Evolutionary conservation across 1,140 invertebrate species (phyloP).

Genomic region (Musca domestica): DNA sequence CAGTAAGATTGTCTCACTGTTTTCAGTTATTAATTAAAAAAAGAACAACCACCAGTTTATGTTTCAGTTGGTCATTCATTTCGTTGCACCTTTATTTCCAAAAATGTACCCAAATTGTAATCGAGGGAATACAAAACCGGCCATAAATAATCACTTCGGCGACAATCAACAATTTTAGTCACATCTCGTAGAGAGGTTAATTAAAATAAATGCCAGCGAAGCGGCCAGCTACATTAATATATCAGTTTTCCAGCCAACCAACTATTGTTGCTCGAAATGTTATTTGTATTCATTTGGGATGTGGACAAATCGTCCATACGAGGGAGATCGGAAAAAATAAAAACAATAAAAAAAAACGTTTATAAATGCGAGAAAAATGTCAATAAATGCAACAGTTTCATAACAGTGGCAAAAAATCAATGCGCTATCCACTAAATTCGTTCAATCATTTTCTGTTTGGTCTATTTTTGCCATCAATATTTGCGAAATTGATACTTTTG

Average conservation of each 20-base stretch:
- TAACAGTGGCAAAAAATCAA: conserved; percentile 36
- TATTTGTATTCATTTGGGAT: conserved; percentile 23
- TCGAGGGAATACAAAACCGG: neutral
- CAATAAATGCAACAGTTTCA: conserved; percentile 52
- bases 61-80: too few relatives aligned
- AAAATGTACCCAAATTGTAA: too few relatives aligned
- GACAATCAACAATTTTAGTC: conserved; percentile 34
- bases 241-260: neutral
- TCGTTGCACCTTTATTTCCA: too few relatives aligned
- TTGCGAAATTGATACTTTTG: neutral
- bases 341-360: conserved; percentile 25
- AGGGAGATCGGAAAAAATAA: conserved; percentile 4
- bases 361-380: conserved; percentile 47
- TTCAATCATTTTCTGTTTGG: neutral
- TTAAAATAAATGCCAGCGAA: conserved; percentile 48
- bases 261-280: conserved; percentile 26
- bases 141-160: neutral
- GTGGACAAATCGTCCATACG: neutral
- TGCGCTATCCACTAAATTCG: conserved; percentile 17
- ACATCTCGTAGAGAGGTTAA: conserved; percentile 41
- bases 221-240: too few relatives aligned
- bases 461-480: neutral
- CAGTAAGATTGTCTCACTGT: too few relatives aligned
- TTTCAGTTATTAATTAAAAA: too few relatives aligned
- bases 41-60: too few relatives aligned